These are phyloP conservation scores for Heterochromis multidens DNA, from an alignment of 2,113 vertebrate species.

Conservation along the genomic window DNA sequence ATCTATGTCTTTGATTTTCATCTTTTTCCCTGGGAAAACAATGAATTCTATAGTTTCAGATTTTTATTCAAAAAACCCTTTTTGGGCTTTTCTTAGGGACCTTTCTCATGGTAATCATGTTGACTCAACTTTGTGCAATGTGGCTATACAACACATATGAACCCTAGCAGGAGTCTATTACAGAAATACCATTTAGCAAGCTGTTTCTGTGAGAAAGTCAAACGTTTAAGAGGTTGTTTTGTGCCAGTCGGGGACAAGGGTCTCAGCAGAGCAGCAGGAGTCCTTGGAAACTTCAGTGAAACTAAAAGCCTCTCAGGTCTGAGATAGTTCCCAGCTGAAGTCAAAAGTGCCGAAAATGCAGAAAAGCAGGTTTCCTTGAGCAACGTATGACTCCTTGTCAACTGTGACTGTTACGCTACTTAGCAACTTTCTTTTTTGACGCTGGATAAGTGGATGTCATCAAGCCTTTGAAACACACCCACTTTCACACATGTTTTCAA, in stretches of 20 bases:
- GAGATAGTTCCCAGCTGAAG: slow-evolving; percentile 74
- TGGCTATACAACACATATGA: slow-evolving; percentile 82
- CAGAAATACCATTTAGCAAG: slow-evolving; percentile 80
- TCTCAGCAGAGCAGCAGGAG: slow-evolving; percentile 71
- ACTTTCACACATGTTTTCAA: neutral
- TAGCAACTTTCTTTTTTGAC: slow-evolving; percentile 42
- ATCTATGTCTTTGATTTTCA: slow-evolving; percentile 89
- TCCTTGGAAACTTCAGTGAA: slow-evolving; percentile 60
- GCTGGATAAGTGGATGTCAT: slow-evolving; percentile 40
- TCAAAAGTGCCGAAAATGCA: slow-evolving; percentile 68
- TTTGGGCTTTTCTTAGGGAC: slow-evolving; percentile 67
- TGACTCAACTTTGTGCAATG: slow-evolving; percentile 80
- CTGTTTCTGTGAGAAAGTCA: slow-evolving; percentile 84
- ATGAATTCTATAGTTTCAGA: slow-evolving; percentile 87
- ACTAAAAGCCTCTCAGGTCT: slow-evolving; percentile 69
- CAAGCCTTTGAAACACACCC: neutral
- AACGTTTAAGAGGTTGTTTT: slow-evolving; percentile 77
- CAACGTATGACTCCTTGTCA: slow-evolving; percentile 59
- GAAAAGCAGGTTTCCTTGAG: slow-evolving; percentile 63
- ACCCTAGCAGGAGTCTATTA: slow-evolving; percentile 84
- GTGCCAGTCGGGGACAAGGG: slow-evolving; percentile 60
- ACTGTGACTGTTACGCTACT: slow-evolving; percentile 51
- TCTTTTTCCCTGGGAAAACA: slow-evolving; percentile 79
- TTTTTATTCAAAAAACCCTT: slow-evolving; percentile 74
- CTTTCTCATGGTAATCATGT: slow-evolving; percentile 84